A percentile compares a stretch with the other conserved stretches of the same genome.
These are phyloP conservation scores for Telmatherina bonti DNA, from an alignment of 2,797 vertebrate species.

Conservation along the genomic window DNA sequence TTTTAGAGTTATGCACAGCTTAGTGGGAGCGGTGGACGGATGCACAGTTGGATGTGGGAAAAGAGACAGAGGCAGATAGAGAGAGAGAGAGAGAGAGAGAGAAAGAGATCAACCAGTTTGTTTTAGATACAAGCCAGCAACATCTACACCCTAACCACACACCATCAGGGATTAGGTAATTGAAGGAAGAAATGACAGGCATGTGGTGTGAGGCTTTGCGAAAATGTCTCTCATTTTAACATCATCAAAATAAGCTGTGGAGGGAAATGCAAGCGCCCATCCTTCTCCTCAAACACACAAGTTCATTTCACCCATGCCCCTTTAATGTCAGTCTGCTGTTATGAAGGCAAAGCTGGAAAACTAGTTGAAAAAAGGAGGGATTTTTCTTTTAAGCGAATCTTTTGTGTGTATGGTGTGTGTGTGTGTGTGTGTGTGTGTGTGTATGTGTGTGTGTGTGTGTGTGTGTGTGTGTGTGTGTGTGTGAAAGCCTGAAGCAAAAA, in stretches of 20 bases:
- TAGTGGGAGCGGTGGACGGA: conserved; percentile 13
- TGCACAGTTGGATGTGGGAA: conserved; percentile 17
- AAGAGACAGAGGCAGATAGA: conserved; percentile 1
- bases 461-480: conserved; percentile 20
- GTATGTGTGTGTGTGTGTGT: conserved; percentile 26
- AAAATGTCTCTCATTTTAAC: conserved; percentile 53
- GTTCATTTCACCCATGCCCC: conserved; percentile 65
- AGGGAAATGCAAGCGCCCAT: conserved; percentile 30
- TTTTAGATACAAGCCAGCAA: conserved; percentile 41
- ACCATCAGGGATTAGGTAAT: conserved; percentile 63
- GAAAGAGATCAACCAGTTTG: conserved; percentile 31
- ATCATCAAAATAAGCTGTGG: conserved; percentile 53
- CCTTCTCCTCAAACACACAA: conserved; percentile 27
- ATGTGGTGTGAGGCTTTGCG: conserved; percentile 63
- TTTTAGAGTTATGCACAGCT: conserved; percentile 33
- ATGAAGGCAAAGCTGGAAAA: conserved; percentile 46
- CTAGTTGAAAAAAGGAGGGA: conserved; percentile 13
- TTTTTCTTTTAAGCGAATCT: neutral
- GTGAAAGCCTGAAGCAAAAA: conserved; percentile 53
- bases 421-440: conserved; percentile 30
- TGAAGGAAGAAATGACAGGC: conserved; percentile 60
- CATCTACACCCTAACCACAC: conserved; percentile 34
- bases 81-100: conserved; percentile 8
- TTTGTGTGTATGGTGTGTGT: conserved; percentile 16
- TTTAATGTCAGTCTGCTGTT: conserved; percentile 70